Conservation (phyloP, 1,140 invertebrate species). For the Mamestra configurata region DNA sequence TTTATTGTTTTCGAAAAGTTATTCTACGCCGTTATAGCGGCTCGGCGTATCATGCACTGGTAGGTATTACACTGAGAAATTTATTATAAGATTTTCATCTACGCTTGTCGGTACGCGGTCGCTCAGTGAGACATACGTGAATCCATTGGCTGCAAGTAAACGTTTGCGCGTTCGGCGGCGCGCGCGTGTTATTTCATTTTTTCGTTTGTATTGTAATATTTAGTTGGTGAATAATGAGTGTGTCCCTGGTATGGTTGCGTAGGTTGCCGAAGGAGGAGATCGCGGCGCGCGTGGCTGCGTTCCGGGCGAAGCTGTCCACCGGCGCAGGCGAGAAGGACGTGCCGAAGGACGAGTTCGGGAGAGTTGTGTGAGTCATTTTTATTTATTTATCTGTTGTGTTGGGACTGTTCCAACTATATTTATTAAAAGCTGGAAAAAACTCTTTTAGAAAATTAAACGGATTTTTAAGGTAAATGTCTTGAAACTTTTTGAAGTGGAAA, state of each 20-base stretch:
- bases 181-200: constrained; percentile 8
- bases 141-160: constrained; percentile 42
- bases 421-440: not conserved
- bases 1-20: constrained; percentile 85
- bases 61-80: constrained; percentile 69
- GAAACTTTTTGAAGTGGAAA: not conserved
- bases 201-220: constrained; percentile 50
- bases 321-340: constrained; percentile 87
- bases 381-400: too few relatives aligned
- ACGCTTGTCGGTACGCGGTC: constrained; percentile 61
- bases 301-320: constrained; percentile 93
- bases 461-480: too few relatives aligned
- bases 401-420: too few relatives aligned
- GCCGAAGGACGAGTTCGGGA: constrained; percentile 92
- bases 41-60: constrained; percentile 80
- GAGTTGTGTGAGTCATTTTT: constrained; percentile 91
- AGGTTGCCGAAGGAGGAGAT: constrained; percentile 94
- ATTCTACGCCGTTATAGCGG: constrained; percentile 76
- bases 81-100: constrained; percentile 75
- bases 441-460: not conserved
- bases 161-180: constrained; percentile 30
- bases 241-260: constrained; percentile 84
- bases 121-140: constrained; percentile 37
- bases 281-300: constrained; percentile 93
- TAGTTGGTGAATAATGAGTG: constrained; percentile 72